Base-by-base conservation (phyloP, 2,113 vertebrate species). In the Murina feae region DNA sequence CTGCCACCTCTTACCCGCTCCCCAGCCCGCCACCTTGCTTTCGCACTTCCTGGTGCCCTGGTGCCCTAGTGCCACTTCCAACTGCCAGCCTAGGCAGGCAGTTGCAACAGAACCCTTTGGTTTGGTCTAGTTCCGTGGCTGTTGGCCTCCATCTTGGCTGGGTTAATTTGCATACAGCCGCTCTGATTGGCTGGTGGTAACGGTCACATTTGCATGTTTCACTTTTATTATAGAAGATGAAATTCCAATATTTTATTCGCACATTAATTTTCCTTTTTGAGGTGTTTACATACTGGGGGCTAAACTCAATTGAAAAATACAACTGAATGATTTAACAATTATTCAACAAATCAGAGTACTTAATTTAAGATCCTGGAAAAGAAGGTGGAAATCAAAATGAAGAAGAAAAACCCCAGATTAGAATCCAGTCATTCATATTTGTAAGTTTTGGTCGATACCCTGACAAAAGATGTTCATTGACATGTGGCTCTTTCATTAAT, bases 401-500 rank as follows among this genome's bases (percentile, higher is more conserved):
- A 91, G 39, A 90, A 44, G 11, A 66, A 83, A 81, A 87, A 69
- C 84, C 6, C 44, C 32, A 81, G 18, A 30, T 75, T 94, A 90
- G 32, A 95, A 91, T 94, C 51, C 30, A 88, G 51, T 79, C 25
- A 60, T 85, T 88, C 53, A 74, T n/a, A 91, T 95, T 91, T 58
- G 13, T 80, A 55, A 82, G 20, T 55, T 95, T 94, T 86, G 79
- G 79, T 94, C 2, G 0, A 93, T 88, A 89, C 4, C 4, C 30
- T 71, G 49, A 89, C 68, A 96, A 89, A 92, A 86, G 21, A 79
- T 95, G 9, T 85, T 94, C 28, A 58, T 66, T 95, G 91, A 66
- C 44, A 89, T 80, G 69, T 89, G 39, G 35, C 69, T 86, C 32
- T 95, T 32, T 75, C 71, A 91, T 95, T 88, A 96, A 91, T 93